Evolutionary conservation across 2,797 vertebrate species (phyloP).

Genomic region (Champsocephalus gunnari): DNA sequence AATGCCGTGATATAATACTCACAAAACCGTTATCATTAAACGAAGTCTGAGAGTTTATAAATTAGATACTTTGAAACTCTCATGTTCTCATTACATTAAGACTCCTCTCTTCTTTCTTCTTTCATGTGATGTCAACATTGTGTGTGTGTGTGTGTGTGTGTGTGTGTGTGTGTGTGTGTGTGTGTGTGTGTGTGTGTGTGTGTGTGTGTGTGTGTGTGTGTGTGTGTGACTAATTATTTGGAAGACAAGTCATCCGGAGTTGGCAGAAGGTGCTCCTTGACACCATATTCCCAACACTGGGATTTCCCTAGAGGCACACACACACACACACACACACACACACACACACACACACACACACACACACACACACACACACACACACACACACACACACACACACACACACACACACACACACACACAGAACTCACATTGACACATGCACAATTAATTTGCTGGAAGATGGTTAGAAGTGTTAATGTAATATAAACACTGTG

Average conservation of each 20-base stretch:
- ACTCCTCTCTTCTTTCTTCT: not conserved
- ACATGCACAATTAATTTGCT: slow-evolving; percentile 32
- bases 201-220: slow-evolving; percentile 14
- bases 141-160: slow-evolving; percentile 4
- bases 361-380: too few species aligned
- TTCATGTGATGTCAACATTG: slow-evolving; percentile 4
- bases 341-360: too few species aligned
- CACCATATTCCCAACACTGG: slow-evolving; percentile 32
- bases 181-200: not conserved
- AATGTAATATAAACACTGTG: slow-evolving; percentile 35
- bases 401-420: slow-evolving; percentile 16
- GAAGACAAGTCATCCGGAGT: slow-evolving; percentile 40
- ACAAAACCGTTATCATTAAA: not conserved
- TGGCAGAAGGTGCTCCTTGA: slow-evolving; percentile 47
- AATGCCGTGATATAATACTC: too few species aligned
- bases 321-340: slow-evolving; percentile 1
- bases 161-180: not conserved
- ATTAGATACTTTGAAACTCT: not conserved
- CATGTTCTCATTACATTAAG: not conserved
- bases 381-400: too few species aligned
- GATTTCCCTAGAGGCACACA: slow-evolving; percentile 43
- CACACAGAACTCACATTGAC: not conserved
- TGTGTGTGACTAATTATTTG: slow-evolving; percentile 29
- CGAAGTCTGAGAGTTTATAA: too few species aligned
- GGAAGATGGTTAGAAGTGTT: slow-evolving; percentile 39